Conservation (phyloP, 2,113 vertebrate species). For the Nyctereutes procyonoides region DNA sequence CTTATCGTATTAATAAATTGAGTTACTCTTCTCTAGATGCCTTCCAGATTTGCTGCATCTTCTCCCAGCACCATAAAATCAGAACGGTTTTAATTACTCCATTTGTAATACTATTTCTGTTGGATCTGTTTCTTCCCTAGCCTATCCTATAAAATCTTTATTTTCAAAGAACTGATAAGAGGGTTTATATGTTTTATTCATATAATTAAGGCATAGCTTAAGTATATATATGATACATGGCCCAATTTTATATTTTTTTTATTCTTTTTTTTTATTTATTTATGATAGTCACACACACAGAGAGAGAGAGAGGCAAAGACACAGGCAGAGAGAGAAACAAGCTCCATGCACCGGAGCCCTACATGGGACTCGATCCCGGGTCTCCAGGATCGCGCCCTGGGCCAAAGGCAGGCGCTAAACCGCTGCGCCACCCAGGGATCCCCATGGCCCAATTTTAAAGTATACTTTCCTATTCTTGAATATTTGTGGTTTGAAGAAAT, state of each 20-base stretch:
- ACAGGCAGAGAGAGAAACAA: no score
- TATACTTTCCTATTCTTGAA: background rate
- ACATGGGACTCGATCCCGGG: no score
- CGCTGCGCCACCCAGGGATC: no score
- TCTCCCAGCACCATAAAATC: background rate
- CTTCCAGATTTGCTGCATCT: background rate
- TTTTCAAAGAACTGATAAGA: conserved; percentile 18
- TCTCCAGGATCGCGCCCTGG: no score
- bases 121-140: background rate
- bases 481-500: background rate
- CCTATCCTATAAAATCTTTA: background rate
- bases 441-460: background rate
- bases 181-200: background rate
- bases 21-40: background rate
- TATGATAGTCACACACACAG: no score
- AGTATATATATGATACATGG: background rate
- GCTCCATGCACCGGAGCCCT: no score
- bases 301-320: no score
- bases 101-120: background rate
- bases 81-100: background rate
- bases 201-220: background rate
- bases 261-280: no score
- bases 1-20: background rate
- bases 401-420: no score
- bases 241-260: background rate